Conservation (phyloP, 35 echinoderm and acorn worm genomes). For the Heliocidaris erythrogramma region DNA sequence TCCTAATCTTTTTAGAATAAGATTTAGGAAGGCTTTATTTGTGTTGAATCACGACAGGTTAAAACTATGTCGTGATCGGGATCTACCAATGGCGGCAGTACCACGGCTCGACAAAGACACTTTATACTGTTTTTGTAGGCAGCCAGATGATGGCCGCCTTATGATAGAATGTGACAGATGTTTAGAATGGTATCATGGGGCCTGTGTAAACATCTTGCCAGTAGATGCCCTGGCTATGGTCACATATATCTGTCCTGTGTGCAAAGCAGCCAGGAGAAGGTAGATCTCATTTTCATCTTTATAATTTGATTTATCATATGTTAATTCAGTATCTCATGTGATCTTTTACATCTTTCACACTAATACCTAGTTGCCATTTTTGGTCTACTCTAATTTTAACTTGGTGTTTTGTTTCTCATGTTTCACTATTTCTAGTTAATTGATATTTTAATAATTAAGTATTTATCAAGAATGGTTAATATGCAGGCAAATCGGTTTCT, state of each 20-base stretch:
- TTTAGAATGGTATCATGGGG: too few relatives aligned
- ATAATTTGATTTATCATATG: background rate
- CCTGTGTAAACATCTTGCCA: conserved; percentile 46
- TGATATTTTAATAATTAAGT: too few relatives aligned
- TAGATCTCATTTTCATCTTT: background rate
- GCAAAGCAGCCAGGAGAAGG: background rate
- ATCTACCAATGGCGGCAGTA: background rate
- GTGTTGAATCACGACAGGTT: conserved; percentile 57
- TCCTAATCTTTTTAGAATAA: conserved; percentile 29
- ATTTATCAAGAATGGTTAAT: background rate
- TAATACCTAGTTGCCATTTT: background rate
- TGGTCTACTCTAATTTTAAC: background rate
- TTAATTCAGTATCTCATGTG: background rate
- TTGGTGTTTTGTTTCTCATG: too few relatives aligned
- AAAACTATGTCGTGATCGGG: background rate
- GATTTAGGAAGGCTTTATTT: conserved; percentile 14
- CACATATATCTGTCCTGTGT: conserved; percentile 45
- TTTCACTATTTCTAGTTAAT: too few relatives aligned
- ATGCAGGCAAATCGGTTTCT: background rate
- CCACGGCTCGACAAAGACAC: background rate
- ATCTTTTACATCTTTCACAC: too few relatives aligned
- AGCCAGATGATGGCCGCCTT: too few relatives aligned
- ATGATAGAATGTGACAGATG: too few relatives aligned
- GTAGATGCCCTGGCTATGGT: conserved; percentile 50
- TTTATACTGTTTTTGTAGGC: conserved; percentile 45